Base-by-base conservation (phyloP, 2,888 invertebrate genomes). In the Drosophila setosimentum region DNA sequence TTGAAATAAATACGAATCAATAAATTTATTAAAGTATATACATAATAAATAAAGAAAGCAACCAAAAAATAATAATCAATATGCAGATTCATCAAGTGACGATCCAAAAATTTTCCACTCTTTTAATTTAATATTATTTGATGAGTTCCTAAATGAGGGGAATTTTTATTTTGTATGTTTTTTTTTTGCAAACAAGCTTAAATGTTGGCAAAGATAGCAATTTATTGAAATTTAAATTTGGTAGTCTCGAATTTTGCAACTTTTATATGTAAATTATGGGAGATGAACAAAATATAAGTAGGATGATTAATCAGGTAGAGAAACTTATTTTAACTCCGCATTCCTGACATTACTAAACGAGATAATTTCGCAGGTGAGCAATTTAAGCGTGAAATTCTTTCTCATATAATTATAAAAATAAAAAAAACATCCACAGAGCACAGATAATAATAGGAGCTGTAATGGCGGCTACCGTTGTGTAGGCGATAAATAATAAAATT, bases 401-500 rank as follows among this genome's bases (percentile, higher is more conserved):
- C 48, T 21, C 27, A 51, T 35, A 49, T 51, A 29, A 24, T 33
- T 42, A 27, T 13, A n/a, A 21, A 45, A 8, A 16, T n/a, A n/a
- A 16, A 42, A 55, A 24, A 29, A 33, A 61, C 33, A 3, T 24
- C n/a, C 13, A 45, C 27, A 11, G 45, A 45, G 16, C 18, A 58
- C n/a, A 11, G 45, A 45, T 48, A 21, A 58, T 63, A 35, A 29
- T 33, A 33, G 35, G 51, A 27, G 73, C 59, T 37, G 57, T 64
- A 68, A 76, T 64, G 49, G 66, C 49, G 60, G 30, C 35, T 40
- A 60, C 35, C 49, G 54, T 24, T 78, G 50, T 55, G 54, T 51
- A 53, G 57, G 54, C 29, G 54, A 68, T 72, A 72, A 80, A 80
- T 76, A 80, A 72, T 65, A 8, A 58, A 76, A 59, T 72, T 51